These are phyloP conservation scores for Amaurobius ferox DNA, from an alignment of 2,888 invertebrate species.

Conservation along the genomic window DNA sequence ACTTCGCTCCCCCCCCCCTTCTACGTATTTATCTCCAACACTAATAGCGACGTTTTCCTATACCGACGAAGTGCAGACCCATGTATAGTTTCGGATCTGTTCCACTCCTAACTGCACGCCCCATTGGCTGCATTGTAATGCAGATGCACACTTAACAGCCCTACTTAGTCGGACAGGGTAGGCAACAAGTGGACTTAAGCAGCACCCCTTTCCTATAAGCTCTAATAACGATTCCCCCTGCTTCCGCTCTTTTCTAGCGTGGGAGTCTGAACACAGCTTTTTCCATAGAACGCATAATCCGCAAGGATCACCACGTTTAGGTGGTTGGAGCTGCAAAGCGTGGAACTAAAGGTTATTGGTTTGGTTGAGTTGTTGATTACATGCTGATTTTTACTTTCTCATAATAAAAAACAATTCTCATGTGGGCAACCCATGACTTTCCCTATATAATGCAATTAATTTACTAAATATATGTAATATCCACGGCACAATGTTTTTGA, in stretches of 20 bases:
- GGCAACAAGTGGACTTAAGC: conserved; percentile 63
- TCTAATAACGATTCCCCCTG: conserved; percentile 35
- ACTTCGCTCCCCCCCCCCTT: neutral
- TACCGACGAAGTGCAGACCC: neutral
- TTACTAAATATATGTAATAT: no score
- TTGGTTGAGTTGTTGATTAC: no score
- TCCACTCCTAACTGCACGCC: conserved; percentile 32
- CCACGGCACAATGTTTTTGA: no score
- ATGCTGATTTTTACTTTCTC: no score
- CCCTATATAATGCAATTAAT: no score
- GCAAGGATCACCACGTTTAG: neutral
- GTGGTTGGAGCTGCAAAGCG: conserved; percentile 1
- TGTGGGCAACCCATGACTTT: no score
- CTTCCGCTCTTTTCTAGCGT: conserved; percentile 22
- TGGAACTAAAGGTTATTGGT: no score
- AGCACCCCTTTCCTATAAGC: conserved; percentile 16
- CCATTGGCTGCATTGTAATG: conserved; percentile 66
- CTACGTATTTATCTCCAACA: conserved; percentile 8
- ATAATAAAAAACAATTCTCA: no score
- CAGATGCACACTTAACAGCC: conserved; percentile 65
- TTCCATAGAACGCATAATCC: conserved; percentile 39
- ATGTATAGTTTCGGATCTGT: conserved; percentile 9
- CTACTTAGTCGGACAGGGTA: conserved; percentile 58
- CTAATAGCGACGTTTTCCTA: neutral
- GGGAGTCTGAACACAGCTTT: conserved; percentile 47